Evolutionary conservation across 2,888 invertebrate species (phyloP).

Genomic region (Euproctis similis): DNA sequence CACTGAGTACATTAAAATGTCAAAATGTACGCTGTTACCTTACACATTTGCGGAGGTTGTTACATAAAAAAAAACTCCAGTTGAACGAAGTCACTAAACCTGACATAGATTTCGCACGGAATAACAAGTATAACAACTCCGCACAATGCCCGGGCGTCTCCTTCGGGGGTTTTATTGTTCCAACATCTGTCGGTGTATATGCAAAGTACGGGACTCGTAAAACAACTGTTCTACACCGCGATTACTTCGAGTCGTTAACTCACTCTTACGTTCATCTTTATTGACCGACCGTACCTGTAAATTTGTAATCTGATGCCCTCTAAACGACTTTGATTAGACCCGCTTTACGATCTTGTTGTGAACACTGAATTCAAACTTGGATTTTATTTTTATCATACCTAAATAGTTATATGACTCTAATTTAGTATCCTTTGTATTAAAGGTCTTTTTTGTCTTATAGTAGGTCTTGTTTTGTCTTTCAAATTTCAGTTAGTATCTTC

Average conservation of each 20-base stretch:
- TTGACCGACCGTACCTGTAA: slow-evolving; percentile 61
- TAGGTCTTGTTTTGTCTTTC: too few species aligned
- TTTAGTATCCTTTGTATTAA: too few species aligned
- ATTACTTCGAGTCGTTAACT: slow-evolving; percentile 62
- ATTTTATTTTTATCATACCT: slow-evolving; percentile 22
- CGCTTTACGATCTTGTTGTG: slow-evolving; percentile 39
- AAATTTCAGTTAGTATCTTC: too few species aligned
- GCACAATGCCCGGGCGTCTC: slow-evolving; percentile 43
- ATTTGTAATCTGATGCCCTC: slow-evolving; percentile 54
- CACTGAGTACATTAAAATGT: slow-evolving; percentile 26
- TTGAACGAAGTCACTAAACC: slow-evolving; percentile 40
- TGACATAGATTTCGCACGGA: slow-evolving; percentile 44
- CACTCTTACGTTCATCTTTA: slow-evolving; percentile 66
- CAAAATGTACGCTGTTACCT: slow-evolving; percentile 25
- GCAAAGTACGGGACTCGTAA: slow-evolving; percentile 58
- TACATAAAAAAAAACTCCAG: slow-evolving; percentile 41
- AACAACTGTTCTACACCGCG: slow-evolving; percentile 50
- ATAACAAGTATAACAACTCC: slow-evolving; percentile 46
- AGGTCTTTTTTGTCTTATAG: too few species aligned
- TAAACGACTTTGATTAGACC: slow-evolving; percentile 52
- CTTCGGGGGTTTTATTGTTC: slow-evolving; percentile 59
- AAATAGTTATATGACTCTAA: too few species aligned
- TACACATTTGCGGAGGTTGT: slow-evolving; percentile 27
- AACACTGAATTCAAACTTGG: slow-evolving; percentile 26
- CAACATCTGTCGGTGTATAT: slow-evolving; percentile 65